Conservation (phyloP, 2,888 invertebrate genomes). For the Zhengitettix transpicula region DNA sequence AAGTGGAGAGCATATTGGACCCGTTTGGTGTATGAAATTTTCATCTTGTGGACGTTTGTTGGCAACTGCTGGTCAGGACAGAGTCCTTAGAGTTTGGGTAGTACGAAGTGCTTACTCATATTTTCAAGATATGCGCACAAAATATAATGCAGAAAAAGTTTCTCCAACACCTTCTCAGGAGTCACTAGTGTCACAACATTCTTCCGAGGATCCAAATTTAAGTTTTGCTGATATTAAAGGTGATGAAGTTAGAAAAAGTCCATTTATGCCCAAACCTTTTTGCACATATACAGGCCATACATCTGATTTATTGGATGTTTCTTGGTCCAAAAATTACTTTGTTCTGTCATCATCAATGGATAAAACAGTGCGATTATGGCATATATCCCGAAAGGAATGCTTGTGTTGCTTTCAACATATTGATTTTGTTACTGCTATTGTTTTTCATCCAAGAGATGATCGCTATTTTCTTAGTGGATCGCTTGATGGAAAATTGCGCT, state of each 20-base stretch:
- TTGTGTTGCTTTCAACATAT: slow-evolving; percentile 98
- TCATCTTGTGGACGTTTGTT: slow-evolving; percentile 86
- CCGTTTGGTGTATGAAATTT: slow-evolving; percentile 99
- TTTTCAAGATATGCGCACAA: slow-evolving; percentile 92
- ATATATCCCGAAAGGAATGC: slow-evolving; percentile 91
- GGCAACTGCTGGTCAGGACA: slow-evolving; percentile 95
- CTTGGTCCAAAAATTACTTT: slow-evolving; percentile 98
- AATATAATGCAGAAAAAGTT: slow-evolving; percentile 80
- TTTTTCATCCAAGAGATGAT: slow-evolving; percentile 88
- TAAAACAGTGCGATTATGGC: slow-evolving; percentile 94
- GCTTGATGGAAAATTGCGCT: slow-evolving; percentile 89
- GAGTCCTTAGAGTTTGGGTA: slow-evolving; percentile 88
- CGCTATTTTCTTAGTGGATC: slow-evolving; percentile 86
- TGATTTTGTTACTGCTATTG: slow-evolving; percentile 97
- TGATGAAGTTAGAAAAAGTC: slow-evolving; percentile 38
- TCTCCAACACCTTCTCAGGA: slow-evolving; percentile 89
- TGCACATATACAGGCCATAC: slow-evolving; percentile 89
- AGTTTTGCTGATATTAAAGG: slow-evolving; percentile 38
- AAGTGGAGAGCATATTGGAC: slow-evolving; percentile 70
- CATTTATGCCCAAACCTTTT: slow-evolving; percentile 81
- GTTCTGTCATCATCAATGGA: slow-evolving; percentile 97
- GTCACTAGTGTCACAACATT: slow-evolving; percentile 66
- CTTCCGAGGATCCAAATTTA: slow-evolving; percentile 40
- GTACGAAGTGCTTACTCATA: slow-evolving; percentile 74
- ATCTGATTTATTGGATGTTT: slow-evolving; percentile 88